phyloP scores from a whole-genome alignment of 2,888 invertebrate species.

The Aspidapion aeneum region DNA sequence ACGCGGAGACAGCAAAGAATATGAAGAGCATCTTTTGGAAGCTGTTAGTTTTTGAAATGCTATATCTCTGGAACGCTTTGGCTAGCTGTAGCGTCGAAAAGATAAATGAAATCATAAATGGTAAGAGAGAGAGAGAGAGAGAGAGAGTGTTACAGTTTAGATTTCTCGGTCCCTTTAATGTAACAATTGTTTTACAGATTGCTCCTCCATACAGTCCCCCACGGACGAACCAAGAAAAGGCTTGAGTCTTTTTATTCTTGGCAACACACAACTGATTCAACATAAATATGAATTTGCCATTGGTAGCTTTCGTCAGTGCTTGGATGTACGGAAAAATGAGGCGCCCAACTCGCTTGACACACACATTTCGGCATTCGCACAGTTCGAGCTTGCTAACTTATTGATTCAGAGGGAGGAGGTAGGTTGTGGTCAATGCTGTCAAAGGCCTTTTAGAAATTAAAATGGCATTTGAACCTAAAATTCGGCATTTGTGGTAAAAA shows the following conservation, averaged over 20 bases:
- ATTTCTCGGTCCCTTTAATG: not conserved
- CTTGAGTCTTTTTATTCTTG: conserved; percentile 52
- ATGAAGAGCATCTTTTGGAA: conserved; percentile 50
- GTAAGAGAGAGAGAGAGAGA: too few species aligned
- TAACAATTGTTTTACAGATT: conserved; percentile 39
- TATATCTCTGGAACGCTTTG: conserved; percentile 67
- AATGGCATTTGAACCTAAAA: too few species aligned
- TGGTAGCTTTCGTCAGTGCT: conserved; percentile 44
- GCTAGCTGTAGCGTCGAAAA: conserved; percentile 52
- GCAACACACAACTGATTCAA: conserved; percentile 50
- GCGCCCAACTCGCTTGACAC: conserved; percentile 44
- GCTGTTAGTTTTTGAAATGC: conserved; percentile 59
- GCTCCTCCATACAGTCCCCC: conserved; percentile 24
- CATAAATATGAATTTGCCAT: conserved; percentile 45
- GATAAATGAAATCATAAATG: conserved; percentile 46
- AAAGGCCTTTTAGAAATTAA: too few species aligned
- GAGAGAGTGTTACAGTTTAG: not conserved
- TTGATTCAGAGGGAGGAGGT: conserved; percentile 45
- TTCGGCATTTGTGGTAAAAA: too few species aligned
- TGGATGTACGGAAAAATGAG: conserved; percentile 37
- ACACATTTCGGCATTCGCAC: conserved; percentile 62
- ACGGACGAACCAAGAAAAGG: conserved; percentile 55
- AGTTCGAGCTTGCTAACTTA: conserved; percentile 59
- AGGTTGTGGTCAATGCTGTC: too few species aligned
- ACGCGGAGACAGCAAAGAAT: conserved; percentile 31